Conservation (phyloP, 2,888 invertebrate genomes). For the Protodeltote pygarga region DNA sequence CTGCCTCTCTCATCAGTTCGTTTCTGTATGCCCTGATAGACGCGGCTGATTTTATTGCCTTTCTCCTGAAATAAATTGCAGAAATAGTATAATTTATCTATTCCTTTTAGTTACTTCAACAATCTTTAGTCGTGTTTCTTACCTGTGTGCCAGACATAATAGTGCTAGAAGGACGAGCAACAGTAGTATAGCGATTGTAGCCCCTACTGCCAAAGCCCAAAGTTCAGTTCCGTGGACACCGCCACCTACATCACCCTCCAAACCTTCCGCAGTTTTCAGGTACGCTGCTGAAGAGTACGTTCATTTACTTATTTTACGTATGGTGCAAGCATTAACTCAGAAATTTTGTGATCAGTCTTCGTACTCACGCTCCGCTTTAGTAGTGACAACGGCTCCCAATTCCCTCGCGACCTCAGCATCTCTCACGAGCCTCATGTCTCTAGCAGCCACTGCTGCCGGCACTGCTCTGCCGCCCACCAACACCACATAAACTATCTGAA, state of each 20-base stretch:
- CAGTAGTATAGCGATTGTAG: slow-evolving; percentile 87
- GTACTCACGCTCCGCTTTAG: slow-evolving; percentile 94
- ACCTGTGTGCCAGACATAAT: slow-evolving; percentile 79
- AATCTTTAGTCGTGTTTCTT: slow-evolving; percentile 21
- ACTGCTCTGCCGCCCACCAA: slow-evolving; percentile 93
- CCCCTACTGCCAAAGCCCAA: slow-evolving; percentile 89
- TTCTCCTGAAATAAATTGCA: slow-evolving; percentile 73
- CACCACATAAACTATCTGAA: slow-evolving; percentile 93
- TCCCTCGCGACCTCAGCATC: slow-evolving; percentile 92
- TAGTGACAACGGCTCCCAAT: slow-evolving; percentile 91
- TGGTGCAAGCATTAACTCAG: too few species aligned
- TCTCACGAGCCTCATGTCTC: slow-evolving; percentile 93
- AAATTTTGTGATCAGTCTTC: background rate
- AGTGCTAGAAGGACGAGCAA: slow-evolving; percentile 86
- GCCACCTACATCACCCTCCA: slow-evolving; percentile 83
- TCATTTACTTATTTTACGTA: slow-evolving; percentile 25
- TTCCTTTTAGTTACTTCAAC: too few species aligned
- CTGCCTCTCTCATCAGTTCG: slow-evolving; percentile 74
- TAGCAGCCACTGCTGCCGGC: slow-evolving; percentile 92
- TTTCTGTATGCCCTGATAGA: slow-evolving; percentile 76
- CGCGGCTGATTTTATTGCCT: slow-evolving; percentile 74
- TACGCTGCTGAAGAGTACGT: slow-evolving; percentile 86
- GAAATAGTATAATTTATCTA: background rate
- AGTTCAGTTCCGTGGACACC: slow-evolving; percentile 74
- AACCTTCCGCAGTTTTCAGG: slow-evolving; percentile 88